Evolutionary conservation across 2,113 vertebrate genomes (phyloP).

Genomic region (Colinus virginianus): DNA sequence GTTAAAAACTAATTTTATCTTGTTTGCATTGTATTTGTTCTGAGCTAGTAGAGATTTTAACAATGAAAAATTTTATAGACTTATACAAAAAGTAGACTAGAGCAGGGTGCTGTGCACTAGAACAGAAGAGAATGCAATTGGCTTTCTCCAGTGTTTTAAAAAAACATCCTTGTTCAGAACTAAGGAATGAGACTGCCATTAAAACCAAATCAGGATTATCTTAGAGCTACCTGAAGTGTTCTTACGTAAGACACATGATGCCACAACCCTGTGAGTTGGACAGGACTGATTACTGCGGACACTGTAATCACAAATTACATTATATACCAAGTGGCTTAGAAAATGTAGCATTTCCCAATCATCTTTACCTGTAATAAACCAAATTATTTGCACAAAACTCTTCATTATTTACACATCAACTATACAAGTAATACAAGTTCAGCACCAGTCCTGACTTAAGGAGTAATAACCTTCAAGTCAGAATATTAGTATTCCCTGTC

Average conservation of each 20-base stretch:
- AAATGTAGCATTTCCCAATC: neutral
- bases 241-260: neutral
- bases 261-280: neutral
- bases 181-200: neutral
- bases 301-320: neutral
- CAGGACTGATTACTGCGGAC: neutral
- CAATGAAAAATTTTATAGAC: neutral
- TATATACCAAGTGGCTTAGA: neutral
- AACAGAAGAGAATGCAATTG: neutral
- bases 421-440: conserved; percentile 31
- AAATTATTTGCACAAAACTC: conserved; percentile 6
- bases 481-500: conserved; percentile 50
- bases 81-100: neutral
- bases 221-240: neutral
- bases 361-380: conserved; percentile 4
- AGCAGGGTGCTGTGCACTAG: neutral
- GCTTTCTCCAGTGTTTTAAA: neutral
- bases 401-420: conserved; percentile 3
- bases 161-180: neutral
- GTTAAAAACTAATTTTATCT: neutral
- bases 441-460: conserved; percentile 51
- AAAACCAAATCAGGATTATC: neutral
- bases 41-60: neutral
- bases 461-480: conserved; percentile 7
- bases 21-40: neutral